These are phyloP conservation scores for Boulengerochromis microlepis DNA, from an alignment of 2,113 vertebrate species.

Conservation along the genomic window DNA sequence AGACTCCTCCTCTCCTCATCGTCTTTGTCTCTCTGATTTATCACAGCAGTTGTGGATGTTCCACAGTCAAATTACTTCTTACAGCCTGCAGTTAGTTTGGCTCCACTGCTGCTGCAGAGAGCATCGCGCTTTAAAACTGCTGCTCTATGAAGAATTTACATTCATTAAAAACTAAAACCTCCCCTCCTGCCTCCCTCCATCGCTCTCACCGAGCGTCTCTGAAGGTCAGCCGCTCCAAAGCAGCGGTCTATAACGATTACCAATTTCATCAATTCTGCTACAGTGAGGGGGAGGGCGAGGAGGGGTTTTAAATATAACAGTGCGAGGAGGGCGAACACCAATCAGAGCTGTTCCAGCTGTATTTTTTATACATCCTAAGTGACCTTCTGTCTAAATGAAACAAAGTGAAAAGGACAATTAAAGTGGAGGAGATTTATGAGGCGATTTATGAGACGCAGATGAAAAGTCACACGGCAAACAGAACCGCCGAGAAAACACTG, in stretches of 20 bases:
- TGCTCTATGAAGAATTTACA: constrained; percentile 16
- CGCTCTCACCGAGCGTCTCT: background rate
- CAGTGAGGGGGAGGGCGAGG: background rate
- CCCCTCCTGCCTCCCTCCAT: background rate
- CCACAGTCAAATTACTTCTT: background rate
- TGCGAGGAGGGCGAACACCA: background rate
- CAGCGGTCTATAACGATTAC: constrained; percentile 32
- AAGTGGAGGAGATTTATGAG: background rate
- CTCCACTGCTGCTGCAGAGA: background rate
- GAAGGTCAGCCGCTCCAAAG: constrained; percentile 36
- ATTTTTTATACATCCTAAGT: background rate
- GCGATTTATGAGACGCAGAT: constrained; percentile 8
- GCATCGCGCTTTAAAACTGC: background rate
- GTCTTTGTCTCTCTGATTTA: background rate
- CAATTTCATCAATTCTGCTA: constrained; percentile 46
- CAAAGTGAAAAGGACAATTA: constrained; percentile 38
- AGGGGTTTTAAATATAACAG: background rate
- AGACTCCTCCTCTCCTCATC: background rate
- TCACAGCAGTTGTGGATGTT: background rate
- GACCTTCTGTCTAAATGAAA: constrained; percentile 20
- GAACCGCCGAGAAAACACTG: background rate
- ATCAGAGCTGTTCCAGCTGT: background rate
- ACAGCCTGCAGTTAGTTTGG: background rate
- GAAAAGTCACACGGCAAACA: background rate
- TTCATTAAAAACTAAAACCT: constrained; percentile 15